Evolutionary conservation across 2,113 vertebrate species (phyloP).

Genomic region (Platycercus adscitus): DNA sequence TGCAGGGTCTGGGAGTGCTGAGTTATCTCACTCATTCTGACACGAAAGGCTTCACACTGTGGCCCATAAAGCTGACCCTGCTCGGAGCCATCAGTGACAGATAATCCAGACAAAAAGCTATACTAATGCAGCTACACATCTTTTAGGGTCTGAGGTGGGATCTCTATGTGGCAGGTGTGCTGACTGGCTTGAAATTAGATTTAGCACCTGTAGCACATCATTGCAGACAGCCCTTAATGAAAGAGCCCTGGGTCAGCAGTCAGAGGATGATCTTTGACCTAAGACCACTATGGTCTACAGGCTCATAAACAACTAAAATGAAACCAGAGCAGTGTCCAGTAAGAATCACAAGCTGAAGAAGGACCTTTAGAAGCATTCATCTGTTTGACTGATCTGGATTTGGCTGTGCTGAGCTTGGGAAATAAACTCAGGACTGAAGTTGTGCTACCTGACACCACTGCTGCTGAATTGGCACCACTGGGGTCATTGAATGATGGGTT

Average conservation of each 20-base stretch:
- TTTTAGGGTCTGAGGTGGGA: not conserved
- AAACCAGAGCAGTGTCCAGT: not conserved
- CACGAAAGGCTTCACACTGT: not conserved
- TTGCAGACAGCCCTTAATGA: not conserved
- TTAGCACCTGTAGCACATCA: not conserved
- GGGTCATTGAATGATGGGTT: not conserved
- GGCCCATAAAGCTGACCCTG: not conserved
- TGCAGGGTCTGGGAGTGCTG: not conserved
- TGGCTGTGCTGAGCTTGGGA: not conserved
- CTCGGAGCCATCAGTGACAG: not conserved
- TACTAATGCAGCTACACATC: not conserved
- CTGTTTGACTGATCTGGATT: not conserved
- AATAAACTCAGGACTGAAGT: not conserved
- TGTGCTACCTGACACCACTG: not conserved
- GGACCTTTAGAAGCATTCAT: not conserved
- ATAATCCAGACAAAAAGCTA: not conserved
- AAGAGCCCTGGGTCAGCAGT: not conserved
- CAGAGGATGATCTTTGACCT: not conserved
- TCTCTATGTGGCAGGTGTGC: not conserved
- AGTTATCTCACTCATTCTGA: not conserved
- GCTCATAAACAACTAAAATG: not conserved
- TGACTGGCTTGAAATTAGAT: not conserved
- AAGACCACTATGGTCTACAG: not conserved
- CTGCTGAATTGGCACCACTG: slow-evolving; percentile 13
- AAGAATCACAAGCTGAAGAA: not conserved